phyloP scores from a whole-genome alignment of 2,113 vertebrate species.

The Coracopsis vasa region DNA sequence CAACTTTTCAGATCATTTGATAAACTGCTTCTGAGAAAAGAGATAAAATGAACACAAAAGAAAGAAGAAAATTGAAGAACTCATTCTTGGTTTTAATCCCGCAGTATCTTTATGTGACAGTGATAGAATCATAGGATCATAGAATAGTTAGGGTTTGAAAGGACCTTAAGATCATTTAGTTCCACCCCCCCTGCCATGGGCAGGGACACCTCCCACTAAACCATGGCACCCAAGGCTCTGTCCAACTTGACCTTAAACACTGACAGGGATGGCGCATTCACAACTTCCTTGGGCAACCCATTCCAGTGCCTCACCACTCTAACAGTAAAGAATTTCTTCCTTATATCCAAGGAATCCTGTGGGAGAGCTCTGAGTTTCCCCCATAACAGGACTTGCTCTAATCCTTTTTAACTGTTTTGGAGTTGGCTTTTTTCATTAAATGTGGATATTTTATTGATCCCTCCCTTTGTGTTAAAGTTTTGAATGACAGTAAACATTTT shows the following conservation, averaged over 20 bases:
- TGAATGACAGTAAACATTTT: background rate
- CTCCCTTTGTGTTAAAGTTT: background rate
- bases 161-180: no score
- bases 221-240: no score
- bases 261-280: no score
- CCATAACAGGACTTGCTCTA: background rate
- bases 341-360: no score
- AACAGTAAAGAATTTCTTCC: no score
- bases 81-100: background rate
- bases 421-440: background rate
- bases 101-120: background rate
- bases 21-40: background rate
- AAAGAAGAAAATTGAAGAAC: background rate
- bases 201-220: no score
- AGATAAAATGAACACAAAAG: background rate
- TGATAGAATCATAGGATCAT: no score
- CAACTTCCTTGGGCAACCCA: no score
- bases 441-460: background rate
- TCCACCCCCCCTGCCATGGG: no score
- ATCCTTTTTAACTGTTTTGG: background rate
- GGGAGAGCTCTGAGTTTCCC: background rate
- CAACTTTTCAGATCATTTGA: background rate
- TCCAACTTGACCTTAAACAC: no score
- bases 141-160: no score
- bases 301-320: no score